Percentiles rank a stretch among this genome's conserved stretches.
Conservation (phyloP, 1,140 invertebrate genomes). For the Bombus waltoni region DNA sequence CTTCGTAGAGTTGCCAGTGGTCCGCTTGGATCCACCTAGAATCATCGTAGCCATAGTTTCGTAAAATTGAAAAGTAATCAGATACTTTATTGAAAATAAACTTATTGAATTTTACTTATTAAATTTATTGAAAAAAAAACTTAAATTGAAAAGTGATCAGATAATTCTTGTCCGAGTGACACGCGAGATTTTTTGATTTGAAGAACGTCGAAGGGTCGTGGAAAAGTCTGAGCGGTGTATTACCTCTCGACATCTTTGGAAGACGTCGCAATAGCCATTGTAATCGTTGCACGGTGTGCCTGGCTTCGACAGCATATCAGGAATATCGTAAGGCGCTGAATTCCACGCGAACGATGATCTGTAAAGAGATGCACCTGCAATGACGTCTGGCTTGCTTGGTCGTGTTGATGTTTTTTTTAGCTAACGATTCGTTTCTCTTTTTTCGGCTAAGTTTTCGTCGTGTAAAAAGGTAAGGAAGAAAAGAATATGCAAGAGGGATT, state of each 20-base stretch:
- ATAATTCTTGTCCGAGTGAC: background rate
- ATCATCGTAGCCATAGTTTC: background rate
- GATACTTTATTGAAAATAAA: too few relatives aligned
- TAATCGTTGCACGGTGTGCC: conserved; percentile 98
- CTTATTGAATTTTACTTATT: too few relatives aligned
- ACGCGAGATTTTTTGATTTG: background rate
- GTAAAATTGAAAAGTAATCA: conserved; percentile 5
- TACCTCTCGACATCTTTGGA: conserved; percentile 96
- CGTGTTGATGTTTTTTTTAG: too few relatives aligned
- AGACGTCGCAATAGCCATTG: conserved; percentile 99
- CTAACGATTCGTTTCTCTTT: too few relatives aligned
- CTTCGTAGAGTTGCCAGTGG: conserved; percentile 94
- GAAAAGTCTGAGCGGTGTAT: background rate
- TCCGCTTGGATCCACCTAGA: conserved; percentile 93
- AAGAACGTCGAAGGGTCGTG: background rate
- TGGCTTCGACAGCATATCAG: conserved; percentile 95
- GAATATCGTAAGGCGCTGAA: conserved; percentile 92
- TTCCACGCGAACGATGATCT: conserved; percentile 96
- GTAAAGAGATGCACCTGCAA: conserved; percentile 76
- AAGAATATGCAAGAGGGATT: too few relatives aligned
- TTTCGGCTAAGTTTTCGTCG: too few relatives aligned
- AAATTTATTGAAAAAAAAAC: too few relatives aligned
- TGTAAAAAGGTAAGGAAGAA: too few relatives aligned
- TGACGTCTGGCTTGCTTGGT: conserved; percentile 13
- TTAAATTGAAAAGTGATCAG: background rate